These are phyloP conservation scores for Promerops cafer DNA, from an alignment of 2,113 vertebrate species.

Conservation along the genomic window DNA sequence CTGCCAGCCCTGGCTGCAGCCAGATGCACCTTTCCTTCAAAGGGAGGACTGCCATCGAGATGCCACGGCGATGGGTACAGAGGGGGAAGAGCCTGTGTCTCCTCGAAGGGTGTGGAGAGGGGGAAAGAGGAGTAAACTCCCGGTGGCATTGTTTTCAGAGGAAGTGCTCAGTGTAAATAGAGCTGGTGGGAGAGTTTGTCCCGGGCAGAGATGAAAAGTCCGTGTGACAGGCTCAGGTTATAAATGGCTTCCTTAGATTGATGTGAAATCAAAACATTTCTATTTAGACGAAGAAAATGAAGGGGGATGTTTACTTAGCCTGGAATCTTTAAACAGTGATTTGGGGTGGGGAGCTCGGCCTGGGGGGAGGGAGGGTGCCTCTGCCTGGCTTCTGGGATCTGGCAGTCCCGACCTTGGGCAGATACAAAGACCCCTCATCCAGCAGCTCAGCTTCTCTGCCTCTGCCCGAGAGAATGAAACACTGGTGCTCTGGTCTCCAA, in stretches of 20 bases:
- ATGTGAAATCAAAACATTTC: conserved; percentile 77
- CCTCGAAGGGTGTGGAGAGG: conserved; percentile 13
- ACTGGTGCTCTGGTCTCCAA: neutral
- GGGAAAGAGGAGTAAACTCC: conserved; percentile 62
- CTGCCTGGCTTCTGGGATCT: neutral
- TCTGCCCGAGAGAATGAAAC: neutral
- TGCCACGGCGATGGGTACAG: neutral
- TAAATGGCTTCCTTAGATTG: conserved; percentile 84
- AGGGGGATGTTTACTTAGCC: conserved; percentile 77
- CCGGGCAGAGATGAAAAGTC: conserved; percentile 78
- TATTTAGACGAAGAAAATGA: conserved; percentile 72
- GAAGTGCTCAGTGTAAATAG: conserved; percentile 94
- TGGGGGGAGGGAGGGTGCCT: neutral
- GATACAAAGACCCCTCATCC: neutral
- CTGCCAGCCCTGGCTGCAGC: neutral
- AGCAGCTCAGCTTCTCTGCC: neutral
- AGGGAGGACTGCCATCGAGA: neutral
- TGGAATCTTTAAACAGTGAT: conserved; percentile 65
- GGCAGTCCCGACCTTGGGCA: neutral
- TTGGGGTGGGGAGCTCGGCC: conserved; percentile 13
- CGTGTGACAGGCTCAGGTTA: conserved; percentile 75
- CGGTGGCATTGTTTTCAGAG: conserved; percentile 91
- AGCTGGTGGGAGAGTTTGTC: conserved; percentile 76
- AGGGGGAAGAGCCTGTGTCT: neutral
- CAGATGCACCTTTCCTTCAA: neutral